These are phyloP conservation scores for Oligia fasciuncula DNA, from an alignment of 2,888 invertebrate genomes.

Conservation along the genomic window DNA sequence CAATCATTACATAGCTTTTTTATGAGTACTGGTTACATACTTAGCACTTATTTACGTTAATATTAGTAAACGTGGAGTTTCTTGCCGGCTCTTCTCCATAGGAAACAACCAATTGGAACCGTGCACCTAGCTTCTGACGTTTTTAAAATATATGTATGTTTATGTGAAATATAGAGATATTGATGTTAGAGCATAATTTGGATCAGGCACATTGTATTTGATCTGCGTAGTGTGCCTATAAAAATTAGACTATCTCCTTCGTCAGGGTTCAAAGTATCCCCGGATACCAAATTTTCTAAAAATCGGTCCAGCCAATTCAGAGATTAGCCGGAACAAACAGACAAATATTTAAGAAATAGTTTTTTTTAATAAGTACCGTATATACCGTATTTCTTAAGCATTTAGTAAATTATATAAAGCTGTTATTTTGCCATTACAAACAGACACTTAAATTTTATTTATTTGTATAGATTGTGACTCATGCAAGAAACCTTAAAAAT, in stretches of 20 bases:
- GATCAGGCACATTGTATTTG: background rate
- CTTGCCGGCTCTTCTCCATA: no score
- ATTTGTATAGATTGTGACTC: no score
- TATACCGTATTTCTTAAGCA: background rate
- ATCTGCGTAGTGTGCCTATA: no score
- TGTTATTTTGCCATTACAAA: no score
- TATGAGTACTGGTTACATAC: background rate
- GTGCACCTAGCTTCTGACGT: no score
- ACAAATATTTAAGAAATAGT: background rate
- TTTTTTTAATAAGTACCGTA: background rate
- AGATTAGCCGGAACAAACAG: background rate
- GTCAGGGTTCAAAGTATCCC: no score
- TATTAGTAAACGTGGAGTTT: background rate
- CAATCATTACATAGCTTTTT: constrained; percentile 2
- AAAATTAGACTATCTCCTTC: no score
- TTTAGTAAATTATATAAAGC: background rate
- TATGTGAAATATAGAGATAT: no score
- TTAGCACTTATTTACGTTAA: background rate
- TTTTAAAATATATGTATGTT: no score
- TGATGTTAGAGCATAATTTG: background rate
- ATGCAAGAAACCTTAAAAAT: background rate
- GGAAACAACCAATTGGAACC: no score
- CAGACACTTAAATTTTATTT: no score
- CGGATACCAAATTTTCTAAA: background rate
- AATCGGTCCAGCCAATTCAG: background rate